Evolutionary conservation across 2,113 vertebrate genomes (phyloP), one percentile per base, ranked within the genome.

Genomic region (Sylvietta virens): DNA sequence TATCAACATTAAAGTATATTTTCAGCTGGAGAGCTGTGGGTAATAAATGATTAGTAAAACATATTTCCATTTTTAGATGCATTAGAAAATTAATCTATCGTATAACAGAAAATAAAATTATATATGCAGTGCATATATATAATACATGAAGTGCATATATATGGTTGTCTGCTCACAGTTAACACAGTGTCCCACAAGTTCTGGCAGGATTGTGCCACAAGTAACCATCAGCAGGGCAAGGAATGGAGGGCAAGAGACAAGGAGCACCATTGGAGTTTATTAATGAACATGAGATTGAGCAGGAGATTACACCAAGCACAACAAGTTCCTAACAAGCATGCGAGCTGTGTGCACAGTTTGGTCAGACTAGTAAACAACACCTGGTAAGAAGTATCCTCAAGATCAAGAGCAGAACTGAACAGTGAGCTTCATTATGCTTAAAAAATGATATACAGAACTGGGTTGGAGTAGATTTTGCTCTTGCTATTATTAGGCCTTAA

Each of bases 121-220:
- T 37, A 65, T 48, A 60, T 88, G 4, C n/a, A 77, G 24, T 37
- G 16, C 24, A 60, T 27, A 26, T 58, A n/a, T 57, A 26, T 60
- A 28, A 28, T 39, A 39, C 28, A 60, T 37, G 58, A 39, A 61
- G 24, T 56, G 30, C 53, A n/a, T 22, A 56, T 28, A 27, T 27
- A 61, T 27, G 18, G 16, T 53, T 64, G 48, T 22, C 72, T 94
- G 61, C 15, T 88, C 53, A 30, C 23, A 40, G 37, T 87, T 57
- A 73, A 31, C 30, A 69, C 26, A 6, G 0, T 3, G 9, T 11
- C 24, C 33, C 13, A 8, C 1, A 2, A 50, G 11, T 67, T 64
- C 66, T 81, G 50, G 5, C 50, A 31, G 39, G 15, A 91, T 13
- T 47, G 13, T 74, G 24, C 35, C 42, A 8, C 0, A 0, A 81